Conservation (phyloP, 2,797 vertebrate species). For the Gymnopithys bicolor region DNA sequence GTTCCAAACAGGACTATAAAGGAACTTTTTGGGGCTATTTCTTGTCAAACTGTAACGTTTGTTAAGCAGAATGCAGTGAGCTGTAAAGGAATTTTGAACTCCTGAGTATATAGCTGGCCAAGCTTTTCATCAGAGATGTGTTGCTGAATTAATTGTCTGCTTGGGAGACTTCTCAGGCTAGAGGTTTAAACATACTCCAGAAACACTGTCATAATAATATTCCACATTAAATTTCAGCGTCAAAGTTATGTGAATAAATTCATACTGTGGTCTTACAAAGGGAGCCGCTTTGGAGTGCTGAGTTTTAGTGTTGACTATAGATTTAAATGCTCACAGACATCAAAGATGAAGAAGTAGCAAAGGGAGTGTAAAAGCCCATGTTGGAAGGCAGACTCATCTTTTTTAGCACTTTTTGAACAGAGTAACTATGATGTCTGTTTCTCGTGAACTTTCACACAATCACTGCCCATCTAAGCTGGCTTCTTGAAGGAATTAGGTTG, state of each 20-base stretch:
- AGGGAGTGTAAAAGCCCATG: not conserved
- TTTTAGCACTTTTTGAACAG: not conserved
- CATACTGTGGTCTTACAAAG: not conserved
- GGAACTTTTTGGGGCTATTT: constrained; percentile 48
- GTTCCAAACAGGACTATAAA: constrained; percentile 37
- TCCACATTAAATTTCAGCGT: not conserved
- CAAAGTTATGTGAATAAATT: not conserved
- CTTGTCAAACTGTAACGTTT: constrained; percentile 49
- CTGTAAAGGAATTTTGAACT: constrained; percentile 65
- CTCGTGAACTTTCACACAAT: not conserved
- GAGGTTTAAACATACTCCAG: not conserved
- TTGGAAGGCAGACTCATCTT: not conserved
- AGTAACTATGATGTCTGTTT: not conserved
- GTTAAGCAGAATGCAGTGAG: constrained; percentile 56
- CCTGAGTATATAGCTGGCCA: not conserved
- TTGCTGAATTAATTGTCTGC: constrained; percentile 47
- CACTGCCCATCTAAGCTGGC: not conserved
- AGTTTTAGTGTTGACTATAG: not conserved
- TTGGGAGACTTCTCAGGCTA: constrained; percentile 1
- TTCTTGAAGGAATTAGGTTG: not conserved
- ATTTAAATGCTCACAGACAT: not conserved
- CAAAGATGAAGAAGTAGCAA: not conserved
- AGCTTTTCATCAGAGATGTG: constrained; percentile 37
- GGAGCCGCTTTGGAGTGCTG: not conserved
- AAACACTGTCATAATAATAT: not conserved